Evolutionary conservation across 2,113 vertebrate species (phyloP).

Genomic region (Entomyzon cyanotis): DNA sequence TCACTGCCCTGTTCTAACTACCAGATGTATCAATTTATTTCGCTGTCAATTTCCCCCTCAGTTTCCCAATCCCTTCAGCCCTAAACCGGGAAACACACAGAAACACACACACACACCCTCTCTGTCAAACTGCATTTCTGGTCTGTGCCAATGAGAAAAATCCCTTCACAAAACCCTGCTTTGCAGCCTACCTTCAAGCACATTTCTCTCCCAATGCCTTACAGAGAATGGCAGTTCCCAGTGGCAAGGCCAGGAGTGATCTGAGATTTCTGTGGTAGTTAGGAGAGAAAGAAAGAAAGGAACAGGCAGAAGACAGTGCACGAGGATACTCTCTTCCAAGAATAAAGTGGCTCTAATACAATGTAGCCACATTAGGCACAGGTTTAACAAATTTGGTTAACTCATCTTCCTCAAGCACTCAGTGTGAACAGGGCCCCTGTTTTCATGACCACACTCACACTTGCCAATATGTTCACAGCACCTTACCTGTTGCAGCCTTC

Average conservation of each 20-base stretch:
- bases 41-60: not conserved
- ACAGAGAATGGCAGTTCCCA: not conserved
- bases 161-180: not conserved
- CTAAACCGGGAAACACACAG: not conserved
- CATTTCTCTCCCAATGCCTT: not conserved
- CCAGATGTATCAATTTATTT: not conserved
- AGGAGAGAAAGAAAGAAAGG: not conserved
- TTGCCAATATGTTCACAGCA: not conserved
- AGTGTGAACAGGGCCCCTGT: not conserved
- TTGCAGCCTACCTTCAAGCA: not conserved
- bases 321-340: not conserved
- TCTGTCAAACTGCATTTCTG: not conserved
- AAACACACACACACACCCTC: no score
- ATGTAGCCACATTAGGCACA: not conserved
- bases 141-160: not conserved
- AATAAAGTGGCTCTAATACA: not conserved
- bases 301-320: not conserved
- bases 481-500: not conserved
- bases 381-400: not conserved
- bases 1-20: not conserved
- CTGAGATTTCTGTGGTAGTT: not conserved
- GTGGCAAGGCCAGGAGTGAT: not conserved
- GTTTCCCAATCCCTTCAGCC: not conserved
- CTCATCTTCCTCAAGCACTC: fast-evolving
- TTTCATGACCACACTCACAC: not conserved